A percentile compares a stretch with the other conserved stretches of the same genome.
Evolutionary conservation across 2,797 vertebrate genomes (phyloP).

Genomic region (Pipistrellus pygmaeus): DNA sequence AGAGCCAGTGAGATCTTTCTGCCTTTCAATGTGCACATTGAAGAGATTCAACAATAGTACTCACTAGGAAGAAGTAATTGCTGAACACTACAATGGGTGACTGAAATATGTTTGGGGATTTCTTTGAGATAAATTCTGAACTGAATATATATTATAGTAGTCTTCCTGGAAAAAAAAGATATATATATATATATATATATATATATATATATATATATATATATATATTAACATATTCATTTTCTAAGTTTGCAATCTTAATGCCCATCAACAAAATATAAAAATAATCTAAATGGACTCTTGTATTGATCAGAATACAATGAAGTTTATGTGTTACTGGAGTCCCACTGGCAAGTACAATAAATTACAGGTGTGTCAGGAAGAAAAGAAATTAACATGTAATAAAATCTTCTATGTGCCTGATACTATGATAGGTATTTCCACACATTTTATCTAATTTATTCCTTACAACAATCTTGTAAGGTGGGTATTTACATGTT

Average conservation of each 20-base stretch:
- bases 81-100: not conserved
- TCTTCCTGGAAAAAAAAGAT: not conserved
- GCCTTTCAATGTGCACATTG: not conserved
- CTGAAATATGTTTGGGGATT: not conserved
- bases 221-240: not conserved
- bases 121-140: not conserved
- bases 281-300: not conserved
- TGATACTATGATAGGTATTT: not conserved
- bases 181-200: no score
- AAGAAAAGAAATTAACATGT: not conserved
- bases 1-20: not conserved
- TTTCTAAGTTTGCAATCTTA: slow-evolving; percentile 27
- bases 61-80: not conserved
- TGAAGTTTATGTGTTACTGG: not conserved
- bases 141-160: not conserved
- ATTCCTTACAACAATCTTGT: not conserved
- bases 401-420: not conserved
- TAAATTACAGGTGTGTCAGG: slow-evolving; percentile 12
- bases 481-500: not conserved
- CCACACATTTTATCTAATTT: slow-evolving; percentile 35
- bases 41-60: not conserved
- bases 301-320: not conserved
- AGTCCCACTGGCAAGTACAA: not conserved
- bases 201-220: not conserved
- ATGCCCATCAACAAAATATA: not conserved